Evolutionary conservation across 2,797 vertebrate genomes (phyloP), one percentile per base, ranked within the genome.

Genomic region (Chaetophractus vellerosus): DNA sequence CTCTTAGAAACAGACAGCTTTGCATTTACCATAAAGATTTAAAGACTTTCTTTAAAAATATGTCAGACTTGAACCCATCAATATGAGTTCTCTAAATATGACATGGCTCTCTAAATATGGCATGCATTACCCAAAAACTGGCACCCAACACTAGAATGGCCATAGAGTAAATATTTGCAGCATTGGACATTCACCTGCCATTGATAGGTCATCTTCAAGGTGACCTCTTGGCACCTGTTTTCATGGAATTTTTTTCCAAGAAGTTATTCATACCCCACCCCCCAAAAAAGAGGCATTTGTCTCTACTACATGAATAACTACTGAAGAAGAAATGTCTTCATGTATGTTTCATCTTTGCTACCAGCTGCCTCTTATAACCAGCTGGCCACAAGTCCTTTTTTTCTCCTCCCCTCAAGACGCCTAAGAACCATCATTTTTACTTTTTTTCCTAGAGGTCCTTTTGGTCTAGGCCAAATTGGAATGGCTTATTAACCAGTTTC

Each of bases 211-310:
- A 10, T 36, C 50, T 68, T 72, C 1, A 5, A 18, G 21, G 16
- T 21, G 9, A 71, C 26, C 5, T 52, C 19, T 45, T 66, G 38
- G 16, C 31, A 24, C 24, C 7, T 24, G 28, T 23, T 41, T 18
- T 90, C 81, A 23, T 7, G 69, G 52, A 90, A 9, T 79, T 38
- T 94, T 94, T 38, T 93, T 92, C 24, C 28, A 59, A 48, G 21
- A 81, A 36, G 28, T 55, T 63, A 71, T 36, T 45, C 18, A 55
- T 48, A 12, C 33, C 15, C 2, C 66, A 52, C 16, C 68, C 81
- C 9, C 28, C 19, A 66, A 86, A 75, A 16, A 26, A 7, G n/a
- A 68, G 28, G 5, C 50, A 93, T 79, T 45, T 50, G 45, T 85
- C 89, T 81, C 74, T 5, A 45, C 36, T 90, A n/a, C 57, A 31